Percentiles rank a stretch among this genome's conserved stretches.
Conservation (phyloP, 1,140 invertebrate genomes). For the Neodiprion lecontei region DNA sequence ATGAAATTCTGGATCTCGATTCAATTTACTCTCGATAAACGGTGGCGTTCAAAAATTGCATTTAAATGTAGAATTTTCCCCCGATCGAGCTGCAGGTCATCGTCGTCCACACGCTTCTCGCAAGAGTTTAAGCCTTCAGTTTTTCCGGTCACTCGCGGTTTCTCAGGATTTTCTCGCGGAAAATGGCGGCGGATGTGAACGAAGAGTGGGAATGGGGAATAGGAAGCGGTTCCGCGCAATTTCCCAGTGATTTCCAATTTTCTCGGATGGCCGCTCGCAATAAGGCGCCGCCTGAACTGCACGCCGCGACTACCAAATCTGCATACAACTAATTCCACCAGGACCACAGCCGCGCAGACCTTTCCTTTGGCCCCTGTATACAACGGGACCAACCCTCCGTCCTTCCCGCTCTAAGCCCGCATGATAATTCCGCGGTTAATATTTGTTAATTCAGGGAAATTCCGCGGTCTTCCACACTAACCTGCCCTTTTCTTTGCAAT, state of each 20-base stretch:
- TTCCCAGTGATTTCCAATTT: conserved; percentile 21
- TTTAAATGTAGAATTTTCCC: conserved; percentile 17
- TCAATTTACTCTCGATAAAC: conserved; percentile 16
- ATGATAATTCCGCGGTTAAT: neutral
- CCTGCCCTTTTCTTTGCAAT: no score
- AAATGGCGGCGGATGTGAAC: neutral
- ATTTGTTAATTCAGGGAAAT: neutral
- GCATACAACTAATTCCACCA: conserved; percentile 16
- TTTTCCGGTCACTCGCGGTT: conserved; percentile 11
- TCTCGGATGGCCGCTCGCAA: conserved; percentile 13
- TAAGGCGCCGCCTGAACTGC: conserved; percentile 10
- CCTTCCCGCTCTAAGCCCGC: no score
- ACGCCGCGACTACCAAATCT: conserved; percentile 7
- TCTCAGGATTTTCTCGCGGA: neutral
- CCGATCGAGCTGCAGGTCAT: conserved; percentile 6
- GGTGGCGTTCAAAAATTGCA: conserved; percentile 24
- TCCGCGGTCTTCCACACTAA: neutral
- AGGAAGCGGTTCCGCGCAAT: conserved; percentile 16
- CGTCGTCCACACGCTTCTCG: neutral
- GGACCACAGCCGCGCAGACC: neutral
- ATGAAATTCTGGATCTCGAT: neutral
- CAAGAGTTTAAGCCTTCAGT: neutral
- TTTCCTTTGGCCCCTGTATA: neutral
- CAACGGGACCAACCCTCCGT: no score
- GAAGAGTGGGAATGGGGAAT: neutral